Conservation (phyloP, 2,797 vertebrate species). For the Hozukius guyotensis region DNA sequence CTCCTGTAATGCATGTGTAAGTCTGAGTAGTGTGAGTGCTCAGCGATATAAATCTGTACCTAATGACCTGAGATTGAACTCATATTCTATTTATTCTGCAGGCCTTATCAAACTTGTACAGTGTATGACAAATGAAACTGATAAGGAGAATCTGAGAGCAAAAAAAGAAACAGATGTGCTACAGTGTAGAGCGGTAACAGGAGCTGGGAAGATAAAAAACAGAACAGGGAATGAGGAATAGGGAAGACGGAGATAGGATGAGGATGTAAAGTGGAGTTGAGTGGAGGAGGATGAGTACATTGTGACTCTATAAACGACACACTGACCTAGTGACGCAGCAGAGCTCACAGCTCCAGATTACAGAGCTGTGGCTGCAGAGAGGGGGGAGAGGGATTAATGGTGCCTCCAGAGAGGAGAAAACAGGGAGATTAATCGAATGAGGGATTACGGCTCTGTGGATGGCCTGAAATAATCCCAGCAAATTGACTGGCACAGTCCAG, state of each 20-base stretch:
- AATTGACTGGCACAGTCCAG: slow-evolving; percentile 36
- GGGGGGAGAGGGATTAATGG: slow-evolving; percentile 60
- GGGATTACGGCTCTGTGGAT: slow-evolving; percentile 70
- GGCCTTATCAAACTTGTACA: slow-evolving; percentile 24
- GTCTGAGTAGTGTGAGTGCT: background rate
- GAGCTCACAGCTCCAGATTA: slow-evolving; percentile 75
- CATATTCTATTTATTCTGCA: slow-evolving; percentile 20
- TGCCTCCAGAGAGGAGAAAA: slow-evolving; percentile 70
- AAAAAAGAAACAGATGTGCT: slow-evolving; percentile 32
- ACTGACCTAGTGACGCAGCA: slow-evolving; percentile 77
- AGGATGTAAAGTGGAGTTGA: slow-evolving; percentile 2
- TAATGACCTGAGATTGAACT: slow-evolving; percentile 52
- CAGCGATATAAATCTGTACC: slow-evolving; percentile 24
- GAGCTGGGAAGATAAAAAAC: slow-evolving; percentile 3
- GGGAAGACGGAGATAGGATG: background rate
- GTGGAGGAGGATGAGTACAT: slow-evolving; percentile 28
- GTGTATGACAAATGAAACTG: slow-evolving; percentile 26
- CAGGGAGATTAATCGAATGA: slow-evolving; percentile 76
- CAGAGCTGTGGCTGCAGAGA: slow-evolving; percentile 16
- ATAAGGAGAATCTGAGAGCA: slow-evolving; percentile 18
- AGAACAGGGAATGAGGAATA: background rate
- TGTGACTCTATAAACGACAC: slow-evolving; percentile 64
- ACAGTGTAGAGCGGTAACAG: background rate
- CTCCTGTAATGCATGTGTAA: background rate
- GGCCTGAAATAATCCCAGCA: slow-evolving; percentile 70